Conservation (phyloP, 2,113 vertebrate genomes). For the Typhlomys cinereus region DNA sequence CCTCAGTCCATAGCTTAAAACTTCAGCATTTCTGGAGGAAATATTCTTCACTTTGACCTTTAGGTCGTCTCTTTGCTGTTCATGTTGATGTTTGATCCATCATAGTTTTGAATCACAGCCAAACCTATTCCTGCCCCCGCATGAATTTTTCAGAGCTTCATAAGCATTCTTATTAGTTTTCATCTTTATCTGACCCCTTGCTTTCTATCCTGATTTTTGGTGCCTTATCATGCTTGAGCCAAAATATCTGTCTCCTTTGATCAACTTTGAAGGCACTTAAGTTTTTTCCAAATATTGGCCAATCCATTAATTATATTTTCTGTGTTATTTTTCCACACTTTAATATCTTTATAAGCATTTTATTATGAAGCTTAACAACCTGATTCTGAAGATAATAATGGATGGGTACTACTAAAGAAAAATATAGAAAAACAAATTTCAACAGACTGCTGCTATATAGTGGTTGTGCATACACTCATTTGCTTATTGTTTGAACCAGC, state of each 20-base stretch:
- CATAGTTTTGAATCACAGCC: background rate
- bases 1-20: background rate
- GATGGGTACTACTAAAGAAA: background rate
- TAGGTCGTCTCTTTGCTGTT: background rate
- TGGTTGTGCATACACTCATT: background rate
- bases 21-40: background rate
- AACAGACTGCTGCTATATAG: background rate
- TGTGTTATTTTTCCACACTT: background rate
- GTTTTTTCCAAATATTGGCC: background rate
- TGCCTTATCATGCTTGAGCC: background rate
- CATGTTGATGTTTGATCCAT: no score
- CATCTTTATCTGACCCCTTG: background rate
- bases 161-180: background rate
- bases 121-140: no score
- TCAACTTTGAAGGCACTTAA: background rate
- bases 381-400: background rate
- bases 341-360: background rate
- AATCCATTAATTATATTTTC: background rate
- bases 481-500: background rate
- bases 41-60: background rate
- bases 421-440: background rate
- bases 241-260: background rate
- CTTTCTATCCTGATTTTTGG: background rate
- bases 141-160: background rate
- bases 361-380: background rate